Evolutionary conservation across 2,888 invertebrate genomes (phyloP), one percentile per base, ranked within the genome.

Genomic region (Abrostola tripartita): DNA sequence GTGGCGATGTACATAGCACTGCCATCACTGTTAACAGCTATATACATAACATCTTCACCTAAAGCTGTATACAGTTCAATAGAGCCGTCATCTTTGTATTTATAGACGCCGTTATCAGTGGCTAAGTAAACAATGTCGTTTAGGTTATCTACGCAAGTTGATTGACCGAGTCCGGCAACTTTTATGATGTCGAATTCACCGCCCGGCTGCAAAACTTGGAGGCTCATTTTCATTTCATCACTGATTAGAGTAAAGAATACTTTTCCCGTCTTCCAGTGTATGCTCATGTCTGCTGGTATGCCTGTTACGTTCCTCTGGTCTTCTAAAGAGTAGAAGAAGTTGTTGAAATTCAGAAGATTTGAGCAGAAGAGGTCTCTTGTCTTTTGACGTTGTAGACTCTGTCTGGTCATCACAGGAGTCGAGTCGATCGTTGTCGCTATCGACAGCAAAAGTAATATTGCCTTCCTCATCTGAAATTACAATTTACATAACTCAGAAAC

Each of bases 71-170:
- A 92, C 0, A 89, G 69, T 70, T 92, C 91, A 5, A 89, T 83
- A 5, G 89, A 85, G 0, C 87, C 84, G 56, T 92, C 91, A 9
- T 91, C 89, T 71, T 91, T 91, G 61, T 90, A 93, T 88, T 90
- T 94, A 54, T 93, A 94, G 0, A 94, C 90, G 0, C 94, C 94
- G 74, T 92, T 93, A 89, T 94, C 94, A 61, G 94, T 93, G 0
- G 92, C 94, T 49, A 94, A 81, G 71, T 93, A 94, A 1, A 93
- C 85, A 5, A 92, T 88, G 83, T 94, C 92, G 70, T 94, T 93
- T 12, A 91, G 87, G 89, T 94, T 94, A 89, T 94, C 94, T 35
- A 94, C 89, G 1, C 90, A 86, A 1, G 90, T 90, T 10, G 94
- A 93, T 57, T 94, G 94, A 49, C 94, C 94, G 8, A 93, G 71